Evolutionary conservation across 2,888 invertebrate genomes (phyloP).

Genomic region (Oscheius onirici): DNA sequence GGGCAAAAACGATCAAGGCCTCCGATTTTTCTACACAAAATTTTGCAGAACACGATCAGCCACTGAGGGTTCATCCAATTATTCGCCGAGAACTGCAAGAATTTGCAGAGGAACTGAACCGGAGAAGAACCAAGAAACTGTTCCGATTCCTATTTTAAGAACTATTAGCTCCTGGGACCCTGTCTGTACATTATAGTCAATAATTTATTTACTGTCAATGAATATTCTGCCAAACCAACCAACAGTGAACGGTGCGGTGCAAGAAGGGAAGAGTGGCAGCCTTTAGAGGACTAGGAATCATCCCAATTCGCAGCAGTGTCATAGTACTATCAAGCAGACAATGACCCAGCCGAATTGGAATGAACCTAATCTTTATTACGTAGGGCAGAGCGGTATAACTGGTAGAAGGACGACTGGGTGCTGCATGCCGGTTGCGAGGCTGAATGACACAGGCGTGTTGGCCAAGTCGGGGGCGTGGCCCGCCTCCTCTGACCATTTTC

Average conservation of each 20-base stretch:
- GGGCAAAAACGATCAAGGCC: neutral
- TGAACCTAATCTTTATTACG: neutral
- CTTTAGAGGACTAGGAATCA: slow-evolving; percentile 1
- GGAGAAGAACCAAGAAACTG: slow-evolving; percentile 43
- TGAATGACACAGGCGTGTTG: slow-evolving; percentile 29
- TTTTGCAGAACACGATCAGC: slow-evolving; percentile 37
- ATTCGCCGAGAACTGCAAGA: slow-evolving; percentile 43
- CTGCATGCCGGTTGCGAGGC: slow-evolving; percentile 29
- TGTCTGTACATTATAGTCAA: neutral
- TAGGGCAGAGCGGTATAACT: slow-evolving; percentile 11
- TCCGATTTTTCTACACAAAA: no score
- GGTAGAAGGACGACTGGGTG: slow-evolving; percentile 23
- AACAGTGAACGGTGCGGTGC: neutral
- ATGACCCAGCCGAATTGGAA: slow-evolving; percentile 37
- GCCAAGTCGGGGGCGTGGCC: slow-evolving; percentile 30
- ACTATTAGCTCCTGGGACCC: no score
- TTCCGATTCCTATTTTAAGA: slow-evolving; percentile 19
- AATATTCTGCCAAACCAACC: neutral
- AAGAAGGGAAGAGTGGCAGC: neutral
- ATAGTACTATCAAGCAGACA: slow-evolving; percentile 35
- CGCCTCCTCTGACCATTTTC: slow-evolving; percentile 26
- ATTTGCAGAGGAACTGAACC: slow-evolving; percentile 45
- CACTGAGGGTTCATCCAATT: slow-evolving; percentile 33
- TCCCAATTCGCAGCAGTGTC: slow-evolving; percentile 47
- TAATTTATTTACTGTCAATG: neutral